Evolutionary conservation across 2,113 vertebrate species (phyloP).

Genomic region (Cynoglossus semilaevis): DNA sequence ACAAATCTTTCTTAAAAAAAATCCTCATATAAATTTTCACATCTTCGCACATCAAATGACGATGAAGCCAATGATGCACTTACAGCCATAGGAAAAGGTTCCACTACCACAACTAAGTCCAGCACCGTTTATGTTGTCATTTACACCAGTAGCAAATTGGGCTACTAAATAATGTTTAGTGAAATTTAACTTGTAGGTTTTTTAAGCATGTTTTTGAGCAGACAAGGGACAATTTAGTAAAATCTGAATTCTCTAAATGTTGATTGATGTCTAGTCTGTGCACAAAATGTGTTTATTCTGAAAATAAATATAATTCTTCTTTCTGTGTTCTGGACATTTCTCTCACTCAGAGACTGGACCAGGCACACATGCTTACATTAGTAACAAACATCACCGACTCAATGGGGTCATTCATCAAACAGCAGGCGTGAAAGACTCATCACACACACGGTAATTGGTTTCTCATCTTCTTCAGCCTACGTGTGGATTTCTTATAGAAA

Average conservation of each 20-base stretch:
- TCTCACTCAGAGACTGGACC: constrained; percentile 1
- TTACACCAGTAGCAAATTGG: too few species aligned
- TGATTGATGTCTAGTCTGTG: constrained; percentile 24
- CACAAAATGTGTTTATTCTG: neutral
- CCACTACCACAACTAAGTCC: too few species aligned
- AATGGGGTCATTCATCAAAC: constrained; percentile 40
- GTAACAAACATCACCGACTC: constrained; percentile 27
- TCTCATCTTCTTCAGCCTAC: constrained; percentile 26
- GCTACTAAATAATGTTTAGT: too few species aligned
- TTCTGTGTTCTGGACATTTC: neutral
- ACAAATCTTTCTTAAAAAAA: too few species aligned
- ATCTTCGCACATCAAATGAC: too few species aligned
- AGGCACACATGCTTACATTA: constrained; percentile 12
- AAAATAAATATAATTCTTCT: neutral
- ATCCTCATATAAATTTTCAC: too few species aligned
- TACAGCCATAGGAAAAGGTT: too few species aligned
- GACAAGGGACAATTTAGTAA: too few species aligned
- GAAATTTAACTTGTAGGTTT: too few species aligned
- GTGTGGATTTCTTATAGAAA: constrained; percentile 22
- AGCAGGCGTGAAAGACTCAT: constrained; percentile 30
- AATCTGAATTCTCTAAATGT: constrained; percentile 10
- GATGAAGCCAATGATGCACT: too few species aligned
- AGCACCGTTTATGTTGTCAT: too few species aligned
- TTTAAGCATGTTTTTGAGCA: too few species aligned
- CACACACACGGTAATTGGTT: constrained; percentile 23